phyloP scores from a whole-genome alignment of 2,888 invertebrate genomes.

The Trichacis sp. region DNA sequence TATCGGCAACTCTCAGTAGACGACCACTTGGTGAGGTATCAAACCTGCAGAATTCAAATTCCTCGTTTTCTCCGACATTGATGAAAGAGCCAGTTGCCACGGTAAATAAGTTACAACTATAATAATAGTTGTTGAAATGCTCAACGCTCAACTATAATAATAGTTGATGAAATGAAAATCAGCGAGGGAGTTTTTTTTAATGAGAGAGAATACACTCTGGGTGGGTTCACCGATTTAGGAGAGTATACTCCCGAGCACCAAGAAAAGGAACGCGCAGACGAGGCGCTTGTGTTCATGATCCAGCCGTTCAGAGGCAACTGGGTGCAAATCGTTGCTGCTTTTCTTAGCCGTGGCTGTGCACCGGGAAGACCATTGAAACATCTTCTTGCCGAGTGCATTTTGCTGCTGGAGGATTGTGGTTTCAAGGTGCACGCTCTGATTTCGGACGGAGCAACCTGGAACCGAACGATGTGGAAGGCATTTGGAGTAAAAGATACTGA shows the following conservation, averaged over 20 bases:
- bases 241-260: constrained; percentile 45
- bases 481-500: constrained; percentile 8
- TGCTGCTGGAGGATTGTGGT: constrained; percentile 43
- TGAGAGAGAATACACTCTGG: no score
- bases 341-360: constrained; percentile 47
- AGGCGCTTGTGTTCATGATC: constrained; percentile 51
- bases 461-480: constrained; percentile 19
- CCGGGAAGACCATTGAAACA: constrained; percentile 42
- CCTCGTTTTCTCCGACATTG: no score
- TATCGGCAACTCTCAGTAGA: no score
- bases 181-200: no score
- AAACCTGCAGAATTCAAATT: no score
- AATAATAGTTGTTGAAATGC: no score
- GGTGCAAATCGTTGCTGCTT: constrained; percentile 47
- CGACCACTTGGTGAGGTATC: no score
- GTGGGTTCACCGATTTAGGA: constrained; percentile 32
- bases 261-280: constrained; percentile 42
- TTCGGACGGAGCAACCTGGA: constrained; percentile 48
- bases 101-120: no score
- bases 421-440: constrained; percentile 41
- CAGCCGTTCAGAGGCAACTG: constrained; percentile 46
- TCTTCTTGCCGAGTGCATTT: constrained; percentile 45
- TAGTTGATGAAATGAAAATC: no score
- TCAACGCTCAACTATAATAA: no score
- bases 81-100: no score